phyloP scores from a whole-genome alignment of 1,140 invertebrate species.

The Saccostrea glomerata region DNA sequence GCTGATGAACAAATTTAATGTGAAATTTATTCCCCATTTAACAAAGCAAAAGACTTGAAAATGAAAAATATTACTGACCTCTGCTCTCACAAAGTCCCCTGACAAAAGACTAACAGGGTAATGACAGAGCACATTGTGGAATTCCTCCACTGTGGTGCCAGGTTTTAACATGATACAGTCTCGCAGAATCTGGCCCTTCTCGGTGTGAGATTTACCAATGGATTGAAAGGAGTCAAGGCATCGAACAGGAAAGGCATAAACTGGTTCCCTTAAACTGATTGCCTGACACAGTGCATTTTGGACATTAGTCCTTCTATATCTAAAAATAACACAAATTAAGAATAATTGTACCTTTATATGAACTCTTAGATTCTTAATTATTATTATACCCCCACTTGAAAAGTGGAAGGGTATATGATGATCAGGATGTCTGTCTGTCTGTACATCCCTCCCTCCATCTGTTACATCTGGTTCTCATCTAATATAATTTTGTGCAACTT shows the following conservation, averaged over 20 bases:
- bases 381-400: too few relatives aligned
- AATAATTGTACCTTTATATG: too few relatives aligned
- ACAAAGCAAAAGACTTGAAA: not conserved
- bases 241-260: conserved; percentile 58
- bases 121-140: conserved; percentile 57
- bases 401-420: too few relatives aligned
- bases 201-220: conserved; percentile 42
- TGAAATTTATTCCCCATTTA: too few relatives aligned
- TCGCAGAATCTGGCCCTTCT: conserved; percentile 40
- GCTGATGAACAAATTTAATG: too few relatives aligned
- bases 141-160: conserved; percentile 57
- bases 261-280: conserved; percentile 56
- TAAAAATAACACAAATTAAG: not conserved
- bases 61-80: conserved; percentile 49
- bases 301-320: conserved; percentile 59
- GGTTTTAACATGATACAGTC: conserved; percentile 62
- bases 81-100: conserved; percentile 63
- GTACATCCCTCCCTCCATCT: too few relatives aligned
- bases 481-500: too few relatives aligned
- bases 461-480: too few relatives aligned
- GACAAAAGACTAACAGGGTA: conserved; percentile 57
- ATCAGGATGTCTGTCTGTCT: too few relatives aligned
- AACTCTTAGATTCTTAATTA: too few relatives aligned
- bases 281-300: conserved; percentile 55
- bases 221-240: conserved; percentile 57